A percentile compares a stretch with the other conserved stretches of the same genome.
These are phyloP conservation scores for Ceyx erithaca DNA, from an alignment of 2,797 vertebrate genomes.

Conservation along the genomic window DNA sequence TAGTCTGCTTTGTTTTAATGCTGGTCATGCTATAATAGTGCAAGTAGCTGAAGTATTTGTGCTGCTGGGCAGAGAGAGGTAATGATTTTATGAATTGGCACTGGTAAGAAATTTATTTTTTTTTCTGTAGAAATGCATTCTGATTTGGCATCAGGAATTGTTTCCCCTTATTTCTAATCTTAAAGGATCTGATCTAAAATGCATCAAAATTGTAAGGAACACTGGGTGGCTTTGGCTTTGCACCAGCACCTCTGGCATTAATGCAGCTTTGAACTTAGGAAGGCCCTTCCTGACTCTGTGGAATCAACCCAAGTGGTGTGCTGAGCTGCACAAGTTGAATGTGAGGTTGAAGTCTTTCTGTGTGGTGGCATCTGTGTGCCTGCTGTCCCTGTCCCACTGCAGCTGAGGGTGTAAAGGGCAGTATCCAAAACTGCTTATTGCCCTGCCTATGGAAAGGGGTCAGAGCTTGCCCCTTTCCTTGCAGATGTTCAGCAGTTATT, in stretches of 20 bases:
- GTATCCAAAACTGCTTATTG: background rate
- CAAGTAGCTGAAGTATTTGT: conserved; percentile 57
- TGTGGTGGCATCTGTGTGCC: background rate
- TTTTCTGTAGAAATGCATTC: background rate
- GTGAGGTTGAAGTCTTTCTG: background rate
- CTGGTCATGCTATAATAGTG: conserved; percentile 80
- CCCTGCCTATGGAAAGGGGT: background rate
- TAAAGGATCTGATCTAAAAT: background rate
- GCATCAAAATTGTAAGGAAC: background rate
- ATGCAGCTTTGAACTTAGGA: background rate
- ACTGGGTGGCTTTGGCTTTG: background rate
- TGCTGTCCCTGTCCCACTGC: background rate
- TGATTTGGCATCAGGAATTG: background rate
- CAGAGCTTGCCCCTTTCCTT: background rate
- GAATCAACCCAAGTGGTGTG: rapidly evolving
- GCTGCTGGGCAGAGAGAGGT: conserved; percentile 85
- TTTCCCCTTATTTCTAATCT: background rate
- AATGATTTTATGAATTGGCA: background rate
- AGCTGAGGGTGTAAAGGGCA: background rate
- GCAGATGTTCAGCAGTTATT: background rate
- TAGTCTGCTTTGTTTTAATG: conserved; percentile 71
- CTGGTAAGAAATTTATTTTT: background rate
- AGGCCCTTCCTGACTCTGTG: background rate
- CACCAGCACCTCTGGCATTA: background rate
- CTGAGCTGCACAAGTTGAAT: background rate